Percentiles rank a stretch among this genome's conserved stretches.
These are phyloP conservation scores for Anomalospiza imberbis DNA, from an alignment of 2,797 vertebrate genomes.

Conservation along the genomic window DNA sequence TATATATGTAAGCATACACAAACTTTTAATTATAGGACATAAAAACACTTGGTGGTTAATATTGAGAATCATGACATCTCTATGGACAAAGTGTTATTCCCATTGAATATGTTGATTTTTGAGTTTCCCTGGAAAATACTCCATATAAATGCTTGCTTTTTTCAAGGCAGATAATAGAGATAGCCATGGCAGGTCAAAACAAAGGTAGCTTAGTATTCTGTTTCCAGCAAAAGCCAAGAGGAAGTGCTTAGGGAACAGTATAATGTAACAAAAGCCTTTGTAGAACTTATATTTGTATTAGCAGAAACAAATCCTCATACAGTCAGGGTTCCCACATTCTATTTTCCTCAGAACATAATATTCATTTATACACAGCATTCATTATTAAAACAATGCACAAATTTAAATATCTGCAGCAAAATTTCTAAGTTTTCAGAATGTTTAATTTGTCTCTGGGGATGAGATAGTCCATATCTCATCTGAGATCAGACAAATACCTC, in stretches of 20 bases:
- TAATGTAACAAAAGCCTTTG: background rate
- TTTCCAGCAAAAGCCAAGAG: background rate
- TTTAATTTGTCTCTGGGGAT: background rate
- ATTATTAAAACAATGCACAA: background rate
- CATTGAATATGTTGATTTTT: background rate
- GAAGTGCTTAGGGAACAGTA: background rate
- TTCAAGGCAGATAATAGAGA: background rate
- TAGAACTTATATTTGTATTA: background rate
- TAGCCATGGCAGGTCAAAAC: background rate
- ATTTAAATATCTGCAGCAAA: background rate
- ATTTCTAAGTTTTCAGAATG: background rate
- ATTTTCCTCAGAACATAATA: background rate
- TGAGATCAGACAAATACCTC: background rate
- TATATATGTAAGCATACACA: background rate
- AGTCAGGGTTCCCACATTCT: background rate
- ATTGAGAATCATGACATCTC: background rate
- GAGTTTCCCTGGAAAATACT: background rate
- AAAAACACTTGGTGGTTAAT: background rate
- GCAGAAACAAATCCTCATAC: background rate
- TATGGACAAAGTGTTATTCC: background rate
- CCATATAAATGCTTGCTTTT: background rate
- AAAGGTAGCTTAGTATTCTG: background rate
- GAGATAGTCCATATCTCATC: background rate
- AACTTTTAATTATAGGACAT: background rate
- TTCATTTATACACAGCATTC: background rate